Evolutionary conservation across 2,888 invertebrate species (phyloP), one percentile per base, ranked within the genome.

Genomic region (Philaethria dido): DNA sequence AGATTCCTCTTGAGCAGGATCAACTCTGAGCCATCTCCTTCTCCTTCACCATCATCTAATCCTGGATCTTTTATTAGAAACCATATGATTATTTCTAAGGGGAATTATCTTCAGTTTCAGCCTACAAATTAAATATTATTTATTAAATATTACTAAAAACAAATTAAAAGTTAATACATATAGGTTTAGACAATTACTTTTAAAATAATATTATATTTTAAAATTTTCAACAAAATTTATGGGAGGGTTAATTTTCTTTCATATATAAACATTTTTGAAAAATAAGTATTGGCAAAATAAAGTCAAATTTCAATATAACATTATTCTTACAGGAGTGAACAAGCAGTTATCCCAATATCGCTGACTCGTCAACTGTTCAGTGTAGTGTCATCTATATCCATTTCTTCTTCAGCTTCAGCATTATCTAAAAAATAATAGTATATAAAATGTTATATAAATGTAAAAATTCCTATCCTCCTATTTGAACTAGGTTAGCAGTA

Each of bases 301-400:
- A 29, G 6, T 29, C 3, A 29, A 29, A 54, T 18, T 33, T 36
- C 16, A 36, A 36, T 55, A 1, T 20, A 36, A 36, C 33, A 52
- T 39, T 33, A 36, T 45, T 69, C 86, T 86, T 79, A 93, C 93
- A 61, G 93, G 93, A 66, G 93, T 93, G 45, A 93, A 91, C 47
- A 93, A 78, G 67, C 93, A 93, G 73, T 93, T 93, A 73, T 93
- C 93, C 93, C 93, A 66, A 93, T 92, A 73, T 93, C 8, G 89
- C 85, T 9, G 90, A 86, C 63, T 85, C 89, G 79, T 91, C 82
- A 16, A 74, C 85, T 16, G 85, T 81, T 1, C 86, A 86, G 81
- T 44, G 88, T 80, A 11, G 89, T 83, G 39, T 92, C 91, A 81
- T 92, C 92, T 65, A 92, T 85, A 68, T 92, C 92, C 92, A 92